Evolutionary conservation across 2,113 vertebrate genomes (phyloP), one percentile per base, ranked within the genome.

Genomic region (Hippocampus barbouri): DNA sequence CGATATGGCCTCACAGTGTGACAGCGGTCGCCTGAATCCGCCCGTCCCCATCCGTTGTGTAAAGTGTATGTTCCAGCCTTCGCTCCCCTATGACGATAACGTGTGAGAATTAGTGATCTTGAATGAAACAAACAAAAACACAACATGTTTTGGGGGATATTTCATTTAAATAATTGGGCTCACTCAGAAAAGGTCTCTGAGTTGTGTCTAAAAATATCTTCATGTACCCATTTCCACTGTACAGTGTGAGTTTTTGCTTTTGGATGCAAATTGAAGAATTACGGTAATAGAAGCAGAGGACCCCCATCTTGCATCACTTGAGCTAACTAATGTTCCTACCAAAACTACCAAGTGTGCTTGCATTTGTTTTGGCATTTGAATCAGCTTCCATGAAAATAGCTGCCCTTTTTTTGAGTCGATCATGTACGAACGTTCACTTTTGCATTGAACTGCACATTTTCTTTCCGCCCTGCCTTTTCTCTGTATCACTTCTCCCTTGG

Each of bases 1-100:
- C 83, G 79, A 79, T 75, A 89, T 82, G 76, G 66, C 56, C 40
- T 68, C 59, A 45, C 43, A 45, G 43, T 14, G 14, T 45, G 43
- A 45, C 43, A 45, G 2, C 63, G 63, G 62, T 65, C 69, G 72
- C 23, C 47, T 12, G 43, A 45, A 12, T 45, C 43, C 10, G 51
- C 54, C 72, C 23, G 68, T 83, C 75, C 53, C 74, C 63, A 79
- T 70, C 63, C 40, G 47, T 70, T 75, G 65, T 70, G 56, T 65
- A 6, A 63, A 16, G 61, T 34, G 64, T 86, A 86, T 85, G 79
- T 14, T 27, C 5, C 12, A 15, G 12, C 11, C 23, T 25, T 59
- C 56, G 25, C 25, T 27, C 12, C 23, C 14, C 56, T 21, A 21
- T 59, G 23, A 27, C 25, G 9, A 45, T 45, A 43, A 43, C 11